Evolutionary conservation across 2,113 vertebrate species (phyloP).

Genomic region (Aptenodytes forsteri): DNA sequence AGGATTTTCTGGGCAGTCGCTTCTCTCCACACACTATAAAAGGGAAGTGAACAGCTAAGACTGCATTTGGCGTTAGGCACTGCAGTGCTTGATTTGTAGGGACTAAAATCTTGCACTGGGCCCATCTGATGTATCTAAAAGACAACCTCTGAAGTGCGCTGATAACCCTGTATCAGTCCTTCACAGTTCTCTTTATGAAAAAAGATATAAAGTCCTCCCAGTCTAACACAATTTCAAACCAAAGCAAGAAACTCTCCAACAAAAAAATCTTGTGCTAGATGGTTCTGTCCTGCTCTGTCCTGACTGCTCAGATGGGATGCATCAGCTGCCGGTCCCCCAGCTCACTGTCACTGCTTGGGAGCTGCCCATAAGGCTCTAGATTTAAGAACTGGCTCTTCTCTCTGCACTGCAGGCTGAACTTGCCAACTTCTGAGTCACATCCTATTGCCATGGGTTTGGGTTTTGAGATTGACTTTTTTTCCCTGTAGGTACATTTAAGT

Average conservation of each 20-base stretch:
- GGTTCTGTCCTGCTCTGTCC: not conserved
- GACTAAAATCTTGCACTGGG: not conserved
- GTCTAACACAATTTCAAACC: not conserved
- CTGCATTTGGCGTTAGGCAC: not conserved
- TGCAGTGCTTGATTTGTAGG: not conserved
- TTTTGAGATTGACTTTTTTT: not conserved
- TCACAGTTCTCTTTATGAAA: not conserved
- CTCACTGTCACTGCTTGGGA: not conserved
- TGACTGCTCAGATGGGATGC: not conserved
- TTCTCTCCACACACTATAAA: not conserved
- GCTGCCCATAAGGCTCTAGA: not conserved
- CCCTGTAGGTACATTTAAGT: not conserved
- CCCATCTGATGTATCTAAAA: not conserved
- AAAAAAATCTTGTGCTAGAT: not conserved
- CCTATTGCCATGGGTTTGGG: not conserved
- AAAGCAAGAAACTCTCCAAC: not conserved
- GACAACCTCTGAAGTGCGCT: not conserved
- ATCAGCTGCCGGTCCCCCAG: not conserved
- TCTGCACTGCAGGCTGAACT: not conserved
- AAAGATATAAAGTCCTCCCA: not conserved
- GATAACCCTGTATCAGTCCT: not conserved
- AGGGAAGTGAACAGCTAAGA: not conserved
- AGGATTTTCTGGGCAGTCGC: not conserved
- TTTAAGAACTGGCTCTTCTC: not conserved
- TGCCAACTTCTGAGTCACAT: not conserved